Evolutionary conservation across 2,797 vertebrate genomes (phyloP).

Genomic region (Bradypodion ventrale): DNA sequence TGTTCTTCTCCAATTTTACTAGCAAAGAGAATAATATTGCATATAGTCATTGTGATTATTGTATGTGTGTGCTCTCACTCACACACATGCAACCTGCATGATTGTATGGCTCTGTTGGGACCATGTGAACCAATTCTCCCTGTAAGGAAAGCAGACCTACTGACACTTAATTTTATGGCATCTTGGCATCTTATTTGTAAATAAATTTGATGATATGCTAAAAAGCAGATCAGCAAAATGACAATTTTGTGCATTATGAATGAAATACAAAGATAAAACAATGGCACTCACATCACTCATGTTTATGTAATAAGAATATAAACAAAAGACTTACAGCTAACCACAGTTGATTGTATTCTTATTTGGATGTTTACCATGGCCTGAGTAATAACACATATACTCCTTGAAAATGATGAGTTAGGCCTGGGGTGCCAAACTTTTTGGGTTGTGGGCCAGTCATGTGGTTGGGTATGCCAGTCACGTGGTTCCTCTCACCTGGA

Average conservation of each 20-base stretch:
- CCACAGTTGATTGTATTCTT: not conserved
- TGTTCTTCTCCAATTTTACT: slow-evolving; percentile 9
- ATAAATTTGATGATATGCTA: not conserved
- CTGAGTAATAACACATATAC: slow-evolving; percentile 36
- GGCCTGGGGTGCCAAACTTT: no score
- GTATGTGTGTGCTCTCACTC: slow-evolving; percentile 8
- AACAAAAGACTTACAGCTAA: not conserved
- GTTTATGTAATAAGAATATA: not conserved
- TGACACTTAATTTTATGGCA: slow-evolving; percentile 40
- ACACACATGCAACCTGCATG: not conserved
- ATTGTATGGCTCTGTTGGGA: not conserved
- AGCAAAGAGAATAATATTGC: slow-evolving; percentile 30
- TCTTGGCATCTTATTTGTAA: slow-evolving; percentile 33
- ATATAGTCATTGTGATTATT: not conserved
- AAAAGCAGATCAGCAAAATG: not conserved
- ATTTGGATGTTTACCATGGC: slow-evolving; percentile 39
- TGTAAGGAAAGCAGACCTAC: slow-evolving; percentile 34
- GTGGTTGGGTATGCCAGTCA: no score
- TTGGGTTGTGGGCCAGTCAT: no score
- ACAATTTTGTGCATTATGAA: not conserved
- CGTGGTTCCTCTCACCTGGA: no score
- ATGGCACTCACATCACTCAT: not conserved
- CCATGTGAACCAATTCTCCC: not conserved
- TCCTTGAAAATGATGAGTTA: slow-evolving; percentile 24
- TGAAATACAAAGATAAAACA: not conserved